Base-by-base conservation (phyloP, 2,888 invertebrate genomes). In the Aspidiotus destructor region DNA sequence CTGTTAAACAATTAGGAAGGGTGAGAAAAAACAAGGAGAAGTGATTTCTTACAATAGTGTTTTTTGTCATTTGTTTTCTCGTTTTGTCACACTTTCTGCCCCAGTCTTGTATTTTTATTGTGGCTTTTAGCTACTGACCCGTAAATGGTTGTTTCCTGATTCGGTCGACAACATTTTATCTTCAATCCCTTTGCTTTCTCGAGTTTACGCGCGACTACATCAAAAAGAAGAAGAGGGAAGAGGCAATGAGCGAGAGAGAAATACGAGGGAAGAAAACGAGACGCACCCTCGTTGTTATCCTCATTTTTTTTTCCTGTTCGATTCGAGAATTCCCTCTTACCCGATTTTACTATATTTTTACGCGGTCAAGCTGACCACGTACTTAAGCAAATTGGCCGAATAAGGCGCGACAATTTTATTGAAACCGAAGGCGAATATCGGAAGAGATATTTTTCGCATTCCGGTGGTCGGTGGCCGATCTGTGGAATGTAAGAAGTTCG, bases 11-110 rank as follows among this genome's bases (percentile, higher is more conserved):
- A 48, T 48, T 48, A 48, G 48, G 48, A 48, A 48, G 48, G 48
- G 48, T 48, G 17, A 15, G 28, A 62, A 52, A 62, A 48, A 42
- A n/a, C 8, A 8, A 54, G 41, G 42, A 44, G 57, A 65, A 58
- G 55, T 65, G 57, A 65, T 65, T 57, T 28, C 41, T 55, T 42
- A 62, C 65, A 57, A 65, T 42, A 55, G 65, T 65, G 65, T 65
- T 65, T 65, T 58, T 58, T 58, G 58, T 58, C 58, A 58, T 58
- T 58, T 58, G 58, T 58, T 58, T 58, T 58, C 58, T 28, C 58
- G 58, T 58, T 58, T 58, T 58, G 58, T 58, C 58, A 58, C 58
- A 58, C 17, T 58, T 17, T 28, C 40, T 28, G 28, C 40, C 28
- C 58, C 40, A 17, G 17, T 28, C n/a, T 17, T 9, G 55, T 15